A percentile compares a stretch with the other conserved stretches of the same genome.
Evolutionary conservation across 2,797 vertebrate species (phyloP).

Genomic region (Kryptopterus vitreolus): DNA sequence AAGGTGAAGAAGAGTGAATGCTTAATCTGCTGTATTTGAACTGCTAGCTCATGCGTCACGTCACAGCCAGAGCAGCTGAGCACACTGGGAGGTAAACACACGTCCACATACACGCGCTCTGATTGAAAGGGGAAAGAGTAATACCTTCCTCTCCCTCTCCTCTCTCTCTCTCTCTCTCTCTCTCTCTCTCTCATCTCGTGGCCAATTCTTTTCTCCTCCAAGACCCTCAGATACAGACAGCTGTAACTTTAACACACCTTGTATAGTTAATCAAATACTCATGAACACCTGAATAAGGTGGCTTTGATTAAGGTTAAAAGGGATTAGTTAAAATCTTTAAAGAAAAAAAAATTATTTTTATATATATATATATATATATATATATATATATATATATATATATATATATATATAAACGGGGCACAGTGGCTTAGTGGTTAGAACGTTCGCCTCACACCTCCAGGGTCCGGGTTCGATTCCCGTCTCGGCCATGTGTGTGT

Average conservation of each 20-base stretch:
- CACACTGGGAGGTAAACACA: background rate
- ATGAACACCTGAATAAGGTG: background rate
- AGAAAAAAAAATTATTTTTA: no score
- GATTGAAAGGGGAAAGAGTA: background rate
- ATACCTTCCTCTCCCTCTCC: background rate
- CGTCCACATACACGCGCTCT: background rate
- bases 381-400: no score
- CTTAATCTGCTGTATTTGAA: background rate
- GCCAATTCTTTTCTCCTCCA: background rate
- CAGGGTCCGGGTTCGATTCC: no score
- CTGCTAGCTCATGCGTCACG: background rate
- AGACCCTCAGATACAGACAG: background rate
- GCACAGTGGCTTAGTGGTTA: no score
- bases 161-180: no score
- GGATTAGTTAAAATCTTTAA: no score
- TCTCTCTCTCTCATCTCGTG: no score
- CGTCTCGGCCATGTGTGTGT: no score
- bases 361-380: no score
- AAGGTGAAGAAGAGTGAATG: background rate
- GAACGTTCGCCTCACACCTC: no score
- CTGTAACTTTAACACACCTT: background rate
- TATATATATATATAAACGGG: no score
- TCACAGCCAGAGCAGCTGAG: conserved; percentile 5
- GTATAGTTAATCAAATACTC: background rate
- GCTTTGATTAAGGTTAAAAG: background rate